Conservation (phyloP, 2,113 vertebrate species). For the Syrrhaptes paradoxus region DNA sequence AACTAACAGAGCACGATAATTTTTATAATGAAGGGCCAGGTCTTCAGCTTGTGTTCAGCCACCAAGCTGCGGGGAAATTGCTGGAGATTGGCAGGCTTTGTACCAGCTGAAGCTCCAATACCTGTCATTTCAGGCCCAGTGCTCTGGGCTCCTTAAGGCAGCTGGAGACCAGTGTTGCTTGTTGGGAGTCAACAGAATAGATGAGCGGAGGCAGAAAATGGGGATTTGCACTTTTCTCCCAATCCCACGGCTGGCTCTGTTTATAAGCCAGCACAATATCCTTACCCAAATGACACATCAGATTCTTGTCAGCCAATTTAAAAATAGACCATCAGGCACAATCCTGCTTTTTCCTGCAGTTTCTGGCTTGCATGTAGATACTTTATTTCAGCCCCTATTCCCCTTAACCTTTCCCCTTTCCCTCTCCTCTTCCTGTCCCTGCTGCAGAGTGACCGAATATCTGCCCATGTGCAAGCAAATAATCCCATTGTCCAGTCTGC, state of each 20-base stretch:
- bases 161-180: background rate
- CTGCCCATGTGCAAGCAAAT: background rate
- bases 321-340: background rate
- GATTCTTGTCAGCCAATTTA: background rate
- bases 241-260: background rate
- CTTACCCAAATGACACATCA: background rate
- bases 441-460: background rate
- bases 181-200: background rate
- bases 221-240: background rate
- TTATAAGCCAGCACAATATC: background rate
- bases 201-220: background rate
- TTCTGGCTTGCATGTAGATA: background rate
- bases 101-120: background rate
- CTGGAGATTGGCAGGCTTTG: background rate
- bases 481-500: background rate
- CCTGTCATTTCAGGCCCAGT: background rate
- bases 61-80: background rate
- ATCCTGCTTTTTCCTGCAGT: background rate
- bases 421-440: background rate
- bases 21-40: background rate
- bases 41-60: background rate
- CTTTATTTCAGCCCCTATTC: background rate
- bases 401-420: accelerated
- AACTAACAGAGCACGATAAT: background rate
- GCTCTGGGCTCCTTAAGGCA: background rate